Conservation (phyloP, 2,113 vertebrate species). For the Neopipo cinnamomea region DNA sequence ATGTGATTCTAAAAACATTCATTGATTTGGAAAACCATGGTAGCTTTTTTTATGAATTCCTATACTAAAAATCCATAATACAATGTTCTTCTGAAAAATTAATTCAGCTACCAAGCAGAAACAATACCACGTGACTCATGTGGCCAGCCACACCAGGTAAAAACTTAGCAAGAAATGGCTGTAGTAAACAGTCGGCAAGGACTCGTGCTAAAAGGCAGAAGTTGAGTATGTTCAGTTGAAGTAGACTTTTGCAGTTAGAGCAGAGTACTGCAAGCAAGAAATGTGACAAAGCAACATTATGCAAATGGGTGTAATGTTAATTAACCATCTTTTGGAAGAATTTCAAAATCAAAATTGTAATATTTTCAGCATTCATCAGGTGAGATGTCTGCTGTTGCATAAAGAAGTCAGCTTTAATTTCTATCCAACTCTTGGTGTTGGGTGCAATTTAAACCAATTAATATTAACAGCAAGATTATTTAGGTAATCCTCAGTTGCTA, state of each 20-base stretch:
- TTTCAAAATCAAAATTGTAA: background rate
- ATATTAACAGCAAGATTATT: background rate
- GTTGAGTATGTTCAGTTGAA: background rate
- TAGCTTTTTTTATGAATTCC: background rate
- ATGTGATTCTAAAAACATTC: background rate
- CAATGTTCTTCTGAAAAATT: background rate
- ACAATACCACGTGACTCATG: background rate
- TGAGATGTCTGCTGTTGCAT: background rate
- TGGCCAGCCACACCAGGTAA: background rate
- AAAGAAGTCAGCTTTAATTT: background rate
- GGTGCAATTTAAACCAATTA: background rate
- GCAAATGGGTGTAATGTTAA: background rate
- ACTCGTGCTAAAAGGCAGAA: background rate
- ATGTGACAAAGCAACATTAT: background rate
- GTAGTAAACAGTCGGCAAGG: background rate
- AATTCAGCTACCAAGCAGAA: background rate
- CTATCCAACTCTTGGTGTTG: background rate
- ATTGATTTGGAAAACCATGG: background rate
- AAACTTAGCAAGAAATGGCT: background rate
- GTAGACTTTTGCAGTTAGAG: background rate
- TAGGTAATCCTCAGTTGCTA: background rate
- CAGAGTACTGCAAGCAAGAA: background rate
- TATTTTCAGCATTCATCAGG: background rate
- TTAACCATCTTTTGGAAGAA: background rate
- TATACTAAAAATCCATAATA: background rate